phyloP scores from a whole-genome alignment of 2,113 vertebrate genomes.

The Melierax canorus region DNA sequence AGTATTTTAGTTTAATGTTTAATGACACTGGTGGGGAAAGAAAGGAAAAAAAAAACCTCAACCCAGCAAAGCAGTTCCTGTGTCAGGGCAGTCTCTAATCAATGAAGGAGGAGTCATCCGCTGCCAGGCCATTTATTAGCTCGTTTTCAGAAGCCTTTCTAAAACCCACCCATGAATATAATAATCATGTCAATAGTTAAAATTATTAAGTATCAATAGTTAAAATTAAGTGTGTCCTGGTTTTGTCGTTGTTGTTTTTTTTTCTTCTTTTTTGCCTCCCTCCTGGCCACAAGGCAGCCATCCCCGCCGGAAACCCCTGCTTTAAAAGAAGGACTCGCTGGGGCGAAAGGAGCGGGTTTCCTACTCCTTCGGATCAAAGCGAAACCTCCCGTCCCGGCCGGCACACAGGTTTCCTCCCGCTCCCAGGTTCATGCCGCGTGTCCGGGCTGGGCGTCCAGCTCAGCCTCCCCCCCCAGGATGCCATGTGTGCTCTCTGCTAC shows the following conservation, averaged over 20 bases:
- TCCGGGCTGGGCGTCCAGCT: slow-evolving; percentile 47
- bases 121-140: neutral
- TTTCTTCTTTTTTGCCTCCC: neutral
- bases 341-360: slow-evolving; percentile 64
- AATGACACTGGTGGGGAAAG: neutral
- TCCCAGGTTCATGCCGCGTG: slow-evolving; percentile 54
- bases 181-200: neutral
- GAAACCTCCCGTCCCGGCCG: slow-evolving; percentile 58
- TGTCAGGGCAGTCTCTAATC: neutral
- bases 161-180: neutral
- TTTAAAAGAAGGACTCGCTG: slow-evolving; percentile 67
- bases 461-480: neutral
- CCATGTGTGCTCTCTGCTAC: neutral
- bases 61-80: neutral
- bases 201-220: neutral
- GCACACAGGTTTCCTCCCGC: slow-evolving; percentile 74
- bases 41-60: neutral
- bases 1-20: neutral
- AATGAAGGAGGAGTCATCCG: neutral
- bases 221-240: neutral
- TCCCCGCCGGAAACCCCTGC: slow-evolving; percentile 30
- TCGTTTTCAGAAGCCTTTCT: neutral
- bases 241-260: neutral
- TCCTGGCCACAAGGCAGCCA: neutral
- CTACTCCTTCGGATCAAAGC: slow-evolving; percentile 72